These are phyloP conservation scores for Drosophila flavopinicola DNA, from an alignment of 2,888 invertebrate species.

Conservation along the genomic window DNA sequence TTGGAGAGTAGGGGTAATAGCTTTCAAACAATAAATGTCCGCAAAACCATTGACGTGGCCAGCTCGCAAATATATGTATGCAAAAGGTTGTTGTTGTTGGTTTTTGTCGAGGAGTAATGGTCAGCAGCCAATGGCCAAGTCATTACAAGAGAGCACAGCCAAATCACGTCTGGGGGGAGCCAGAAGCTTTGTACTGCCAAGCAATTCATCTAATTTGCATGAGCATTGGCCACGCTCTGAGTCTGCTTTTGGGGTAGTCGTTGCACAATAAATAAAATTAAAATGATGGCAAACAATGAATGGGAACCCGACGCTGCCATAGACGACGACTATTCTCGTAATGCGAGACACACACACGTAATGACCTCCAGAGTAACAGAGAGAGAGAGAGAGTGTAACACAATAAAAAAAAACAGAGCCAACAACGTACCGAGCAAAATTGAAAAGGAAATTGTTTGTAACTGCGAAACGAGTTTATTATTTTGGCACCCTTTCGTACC, in stretches of 20 bases:
- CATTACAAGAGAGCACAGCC: conserved; percentile 75
- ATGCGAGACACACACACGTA: conserved; percentile 80
- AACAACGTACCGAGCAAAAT: conserved; percentile 73
- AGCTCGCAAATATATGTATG: conserved; percentile 62
- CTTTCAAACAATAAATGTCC: conserved; percentile 84
- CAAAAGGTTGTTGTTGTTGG: conserved; percentile 47
- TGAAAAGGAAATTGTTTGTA: conserved; percentile 84
- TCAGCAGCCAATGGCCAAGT: conserved; percentile 75
- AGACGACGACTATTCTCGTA: conserved; percentile 69
- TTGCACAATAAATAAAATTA: conserved; percentile 85
- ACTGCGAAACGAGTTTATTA: conserved; percentile 84
- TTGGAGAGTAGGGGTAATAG: conserved; percentile 80
- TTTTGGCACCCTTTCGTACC: conserved; percentile 81
- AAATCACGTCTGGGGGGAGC: conserved; percentile 27
- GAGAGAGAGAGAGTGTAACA: conserved; percentile 3
- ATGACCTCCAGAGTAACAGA: conserved; percentile 67
- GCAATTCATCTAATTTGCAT: conserved; percentile 84
- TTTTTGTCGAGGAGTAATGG: conserved; percentile 20
- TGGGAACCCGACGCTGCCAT: conserved; percentile 46
- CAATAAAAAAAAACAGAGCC: conserved; percentile 14
- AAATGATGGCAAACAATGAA: conserved; percentile 84
- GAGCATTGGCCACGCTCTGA: conserved; percentile 59
- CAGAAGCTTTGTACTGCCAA: conserved; percentile 51
- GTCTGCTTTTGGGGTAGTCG: conserved; percentile 72
- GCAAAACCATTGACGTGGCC: conserved; percentile 84